These are phyloP conservation scores for Coilia nasus DNA, from an alignment of 2,797 vertebrate genomes.

Conservation along the genomic window DNA sequence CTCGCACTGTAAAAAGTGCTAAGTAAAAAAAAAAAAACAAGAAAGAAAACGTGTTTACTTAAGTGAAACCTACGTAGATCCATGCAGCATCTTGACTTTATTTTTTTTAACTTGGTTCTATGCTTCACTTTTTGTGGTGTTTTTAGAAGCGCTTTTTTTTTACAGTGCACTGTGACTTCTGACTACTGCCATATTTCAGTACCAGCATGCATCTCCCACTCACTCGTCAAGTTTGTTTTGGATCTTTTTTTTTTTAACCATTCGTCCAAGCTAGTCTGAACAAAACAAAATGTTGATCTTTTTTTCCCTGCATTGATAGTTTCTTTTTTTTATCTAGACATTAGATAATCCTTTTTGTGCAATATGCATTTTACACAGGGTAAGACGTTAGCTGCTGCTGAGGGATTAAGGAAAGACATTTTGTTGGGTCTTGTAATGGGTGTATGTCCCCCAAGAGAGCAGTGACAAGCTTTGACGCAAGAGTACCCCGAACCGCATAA, in stretches of 20 bases:
- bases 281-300: not conserved
- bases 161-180: not conserved
- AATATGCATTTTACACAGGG: not conserved
- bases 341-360: not conserved
- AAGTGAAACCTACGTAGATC: too few relatives aligned
- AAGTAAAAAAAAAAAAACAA: too few relatives aligned
- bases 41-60: too few relatives aligned
- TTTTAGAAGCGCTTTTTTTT: not conserved
- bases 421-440: constrained; percentile 1
- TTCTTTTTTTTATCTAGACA: not conserved
- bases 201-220: not conserved
- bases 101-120: too few relatives aligned
- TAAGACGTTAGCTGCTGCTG: not conserved
- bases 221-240: not conserved
- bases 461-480: not conserved
- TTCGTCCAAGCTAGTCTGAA: too few relatives aligned
- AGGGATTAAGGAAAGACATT: not conserved
- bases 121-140: not conserved
- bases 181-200: not conserved
- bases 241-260: not conserved
- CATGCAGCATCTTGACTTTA: too few relatives aligned
- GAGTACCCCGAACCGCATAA: not conserved
- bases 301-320: not conserved
- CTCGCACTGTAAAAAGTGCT: too few relatives aligned
- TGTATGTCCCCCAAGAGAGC: not conserved